These are phyloP conservation scores for Sebastes alutus DNA, from an alignment of 2,797 vertebrate species.

Conservation along the genomic window DNA sequence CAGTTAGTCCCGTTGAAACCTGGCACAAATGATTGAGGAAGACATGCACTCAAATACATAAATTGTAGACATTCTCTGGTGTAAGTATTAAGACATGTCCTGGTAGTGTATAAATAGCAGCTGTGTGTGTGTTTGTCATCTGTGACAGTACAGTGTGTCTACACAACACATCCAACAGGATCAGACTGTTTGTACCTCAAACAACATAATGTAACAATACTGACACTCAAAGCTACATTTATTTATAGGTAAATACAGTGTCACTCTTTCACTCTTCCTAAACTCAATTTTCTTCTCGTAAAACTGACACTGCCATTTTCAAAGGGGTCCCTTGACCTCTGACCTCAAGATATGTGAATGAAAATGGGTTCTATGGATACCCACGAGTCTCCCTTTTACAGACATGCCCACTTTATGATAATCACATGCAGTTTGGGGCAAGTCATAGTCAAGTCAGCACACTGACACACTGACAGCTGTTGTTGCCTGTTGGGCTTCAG, in stretches of 20 bases:
- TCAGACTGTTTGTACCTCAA: slow-evolving; percentile 67
- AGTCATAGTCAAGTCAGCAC: no score
- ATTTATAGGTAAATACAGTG: slow-evolving; percentile 15
- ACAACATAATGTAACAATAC: slow-evolving; percentile 56
- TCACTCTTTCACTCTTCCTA: background rate
- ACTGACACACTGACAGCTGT: no score
- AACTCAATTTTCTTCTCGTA: background rate
- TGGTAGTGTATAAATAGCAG: slow-evolving; percentile 26
- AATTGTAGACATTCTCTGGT: background rate
- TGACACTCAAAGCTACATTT: slow-evolving; percentile 1
- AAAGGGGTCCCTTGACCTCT: no score
- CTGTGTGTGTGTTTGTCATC: slow-evolving; percentile 41
- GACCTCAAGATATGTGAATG: no score
- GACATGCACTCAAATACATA: background rate
- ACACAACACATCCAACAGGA: slow-evolving; percentile 38
- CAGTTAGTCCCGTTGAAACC: slow-evolving; percentile 93
- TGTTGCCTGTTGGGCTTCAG: background rate
- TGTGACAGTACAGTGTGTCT: slow-evolving; percentile 15
- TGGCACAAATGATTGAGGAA: slow-evolving; percentile 53
- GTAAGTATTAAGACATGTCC: background rate
- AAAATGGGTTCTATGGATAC: no score
- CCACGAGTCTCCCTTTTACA: no score
- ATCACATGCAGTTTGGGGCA: no score
- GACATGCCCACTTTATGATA: no score
- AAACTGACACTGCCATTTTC: background rate